These are phyloP conservation scores for Scyliorhinus canicula DNA, from an alignment of 2,797 vertebrate genomes.

Conservation along the genomic window DNA sequence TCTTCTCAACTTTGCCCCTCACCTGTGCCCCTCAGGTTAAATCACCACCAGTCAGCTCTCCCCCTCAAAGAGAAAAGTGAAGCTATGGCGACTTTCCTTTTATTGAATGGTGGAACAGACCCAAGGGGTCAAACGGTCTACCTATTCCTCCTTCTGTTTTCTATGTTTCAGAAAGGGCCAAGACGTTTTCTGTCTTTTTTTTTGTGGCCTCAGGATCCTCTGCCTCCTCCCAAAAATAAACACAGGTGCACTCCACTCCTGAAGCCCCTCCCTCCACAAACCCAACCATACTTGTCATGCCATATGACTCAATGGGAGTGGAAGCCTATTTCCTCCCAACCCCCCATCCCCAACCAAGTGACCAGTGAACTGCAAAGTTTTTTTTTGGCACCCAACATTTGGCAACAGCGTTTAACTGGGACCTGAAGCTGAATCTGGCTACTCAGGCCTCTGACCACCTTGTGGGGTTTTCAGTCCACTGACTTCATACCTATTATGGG, in stretches of 20 bases:
- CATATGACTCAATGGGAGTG: not conserved
- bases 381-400: not conserved
- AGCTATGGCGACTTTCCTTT: no score
- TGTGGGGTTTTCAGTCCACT: not conserved
- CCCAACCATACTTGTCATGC: no score
- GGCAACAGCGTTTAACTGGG: not conserved
- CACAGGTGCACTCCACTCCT: not conserved
- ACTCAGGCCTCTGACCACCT: not conserved
- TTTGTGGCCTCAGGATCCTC: not conserved
- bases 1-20: no score
- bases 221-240: not conserved
- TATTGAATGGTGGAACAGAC: no score
- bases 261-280: not conserved
- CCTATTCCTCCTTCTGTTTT: no score
- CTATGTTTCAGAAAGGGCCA: not conserved
- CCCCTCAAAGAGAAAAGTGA: no score
- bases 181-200: not conserved
- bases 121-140: no score
- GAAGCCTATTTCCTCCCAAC: not conserved
- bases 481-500: not conserved
- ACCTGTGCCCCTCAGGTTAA: no score
- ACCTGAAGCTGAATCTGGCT: not conserved
- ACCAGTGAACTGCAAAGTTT: not conserved
- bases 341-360: no score
- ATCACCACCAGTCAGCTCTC: no score